Evolutionary conservation across 1,140 invertebrate species (phyloP).

Genomic region (Platyscapa corneri): DNA sequence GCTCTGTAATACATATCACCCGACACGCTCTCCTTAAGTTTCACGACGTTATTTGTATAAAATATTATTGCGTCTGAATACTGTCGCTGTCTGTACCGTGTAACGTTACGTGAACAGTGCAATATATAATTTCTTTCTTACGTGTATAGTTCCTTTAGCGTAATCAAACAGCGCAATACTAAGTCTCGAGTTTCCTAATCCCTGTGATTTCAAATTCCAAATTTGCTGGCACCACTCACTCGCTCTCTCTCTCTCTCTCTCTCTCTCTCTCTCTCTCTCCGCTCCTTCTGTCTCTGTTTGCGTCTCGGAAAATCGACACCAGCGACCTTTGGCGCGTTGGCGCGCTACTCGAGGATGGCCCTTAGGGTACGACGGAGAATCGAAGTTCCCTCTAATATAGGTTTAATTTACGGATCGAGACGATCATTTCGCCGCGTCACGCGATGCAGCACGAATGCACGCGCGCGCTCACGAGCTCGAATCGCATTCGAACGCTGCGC

Average conservation of each 20-base stretch:
- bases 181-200: neutral
- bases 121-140: neutral
- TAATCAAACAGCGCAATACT: conserved; percentile 28
- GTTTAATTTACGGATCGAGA: conserved; percentile 61
- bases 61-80: too few species aligned
- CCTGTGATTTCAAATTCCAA: conserved; percentile 13
- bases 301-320: conserved; percentile 23
- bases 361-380: conserved; percentile 21
- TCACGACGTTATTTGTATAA: too few species aligned
- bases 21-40: too few species aligned
- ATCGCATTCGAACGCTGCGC: conserved; percentile 5
- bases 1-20: too few species aligned
- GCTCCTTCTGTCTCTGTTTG: neutral
- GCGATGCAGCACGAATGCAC: neutral
- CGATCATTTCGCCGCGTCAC: conserved; percentile 55
- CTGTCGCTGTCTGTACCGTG: too few species aligned
- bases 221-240: neutral
- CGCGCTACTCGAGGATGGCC: conserved; percentile 40
- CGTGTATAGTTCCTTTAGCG: neutral
- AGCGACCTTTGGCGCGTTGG: conserved; percentile 20
- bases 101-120: neutral
- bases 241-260: conserved; percentile 3
- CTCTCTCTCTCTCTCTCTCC: conserved; percentile 25
- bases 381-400: conserved; percentile 46
- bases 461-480: too few species aligned